Percentiles rank a stretch among this genome's conserved stretches.
These are phyloP conservation scores for Diadegma fenestrale DNA, from an alignment of 2,888 invertebrate species.

Conservation along the genomic window DNA sequence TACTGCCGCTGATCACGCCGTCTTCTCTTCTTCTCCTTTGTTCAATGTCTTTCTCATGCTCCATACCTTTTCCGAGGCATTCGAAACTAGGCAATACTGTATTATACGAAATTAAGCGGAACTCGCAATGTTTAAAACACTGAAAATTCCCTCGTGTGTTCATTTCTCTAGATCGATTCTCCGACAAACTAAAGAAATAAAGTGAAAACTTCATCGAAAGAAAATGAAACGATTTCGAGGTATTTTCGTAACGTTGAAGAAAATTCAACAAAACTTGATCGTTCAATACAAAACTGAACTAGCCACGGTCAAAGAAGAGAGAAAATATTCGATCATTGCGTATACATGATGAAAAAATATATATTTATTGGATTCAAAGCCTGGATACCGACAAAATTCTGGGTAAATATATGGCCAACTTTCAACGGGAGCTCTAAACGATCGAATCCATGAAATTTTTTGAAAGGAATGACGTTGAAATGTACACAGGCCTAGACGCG, in stretches of 20 bases:
- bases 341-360: not conserved
- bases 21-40: constrained; percentile 34
- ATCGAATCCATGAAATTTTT: constrained; percentile 33
- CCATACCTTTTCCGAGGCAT: not conserved
- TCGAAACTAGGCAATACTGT: constrained; percentile 15
- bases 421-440: constrained; percentile 3
- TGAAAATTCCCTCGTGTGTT: not conserved
- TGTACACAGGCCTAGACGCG: constrained; percentile 7
- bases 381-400: constrained; percentile 6
- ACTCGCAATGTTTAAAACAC: not conserved
- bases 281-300: not conserved
- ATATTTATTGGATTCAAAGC: constrained; percentile 15
- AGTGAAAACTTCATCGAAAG: not conserved
- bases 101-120: not conserved
- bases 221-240: not conserved
- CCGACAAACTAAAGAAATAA: not conserved
- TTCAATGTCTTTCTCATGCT: constrained; percentile 15
- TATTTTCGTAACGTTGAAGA: not conserved
- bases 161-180: not conserved
- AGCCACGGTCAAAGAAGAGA: not conserved
- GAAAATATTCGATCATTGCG: not conserved
- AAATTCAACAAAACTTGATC: not conserved
- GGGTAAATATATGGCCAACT: constrained; percentile 1
- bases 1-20: constrained; percentile 49
- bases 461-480: not conserved